Evolutionary conservation across 2,113 vertebrate genomes (phyloP), one percentile per base, ranked within the genome.

Genomic region (Takifugu flavidus): DNA sequence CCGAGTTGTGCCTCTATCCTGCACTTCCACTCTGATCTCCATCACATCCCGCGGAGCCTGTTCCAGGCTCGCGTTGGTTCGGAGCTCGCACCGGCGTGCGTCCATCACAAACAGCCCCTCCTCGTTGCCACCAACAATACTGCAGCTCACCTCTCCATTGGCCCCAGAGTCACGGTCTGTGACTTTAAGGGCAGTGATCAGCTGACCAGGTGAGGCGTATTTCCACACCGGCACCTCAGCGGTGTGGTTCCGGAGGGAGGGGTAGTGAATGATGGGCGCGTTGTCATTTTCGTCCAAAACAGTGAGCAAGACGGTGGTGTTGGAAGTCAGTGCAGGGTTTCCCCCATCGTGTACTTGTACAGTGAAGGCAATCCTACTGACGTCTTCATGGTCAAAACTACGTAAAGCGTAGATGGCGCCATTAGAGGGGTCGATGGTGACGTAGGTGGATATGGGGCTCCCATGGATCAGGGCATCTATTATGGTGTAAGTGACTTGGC

Each of bases 231-330:
- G 86, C 46, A 99, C 86, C 43, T 97, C 94, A 0, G 95, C 96
- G 0, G 95, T 96, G 72, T 92, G 93, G 65, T 99, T 99, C 67
- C 83, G 92, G 2, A 98, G 87, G 0, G 62, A 72, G 0, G 97
- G 97, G 3, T 89, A 90, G 67, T 94, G 89, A 0, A 99, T 94
- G 49, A 95, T 76, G 0, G 96, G 96, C 0, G 92, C 71, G 0
- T 99, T 99, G 85, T 99, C 97, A 0, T 99, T 99, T 74, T 98
- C 95, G 3, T 98, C 97, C 2, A 98, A 86, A 63, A 99, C 82
- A 4, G 94, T 98, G 3, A 99, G 89, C 0, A 95, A 89, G 4
- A 99, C 92, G 0, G 95, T 98, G 65, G 95, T 80, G 44, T 98
- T 98, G 70, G 91, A 91, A 0, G 71, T 82, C 0, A 98, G 77